Evolutionary conservation across 2,888 invertebrate species (phyloP), one percentile per base, ranked within the genome.

Genomic region (Drosophila mimetica): DNA sequence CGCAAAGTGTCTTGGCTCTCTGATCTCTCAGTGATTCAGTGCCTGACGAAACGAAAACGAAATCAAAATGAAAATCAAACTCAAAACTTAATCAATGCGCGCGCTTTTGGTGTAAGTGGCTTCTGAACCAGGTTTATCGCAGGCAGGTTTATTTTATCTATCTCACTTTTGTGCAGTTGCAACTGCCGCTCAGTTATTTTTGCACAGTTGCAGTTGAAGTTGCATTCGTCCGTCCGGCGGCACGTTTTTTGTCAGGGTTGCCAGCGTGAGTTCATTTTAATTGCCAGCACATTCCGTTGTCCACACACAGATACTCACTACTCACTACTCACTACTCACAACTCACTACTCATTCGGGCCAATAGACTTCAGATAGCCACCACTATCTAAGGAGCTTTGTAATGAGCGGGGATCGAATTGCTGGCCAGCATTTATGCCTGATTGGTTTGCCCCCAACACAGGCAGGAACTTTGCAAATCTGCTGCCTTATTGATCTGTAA

Each of bases 221-320:
- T 46, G 42, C 46, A 11, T 52, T 73, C 64, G 66, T 34, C 77
- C 54, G 67, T 55, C 46, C 39, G 73, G 65, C 61, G 55, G 55
- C 55, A 55, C 55, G 55, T 57, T 57, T 57, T 55, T 57, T 51
- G 67, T 67, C 55, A n/a, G 52, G 58, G 50, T 59, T 61, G 75
- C 72, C 67, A 84, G 84, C 86, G 77, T 83, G 84, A 86, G 86
- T 84, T 84, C 83, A 83, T 83, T 84, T 84, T 86, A 84, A 84
- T 84, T 86, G 84, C 79, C 74, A 83, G 47, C 54, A 47, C 83
- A 83, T 83, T 83, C 82, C 83, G 65, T 48, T 64, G 57, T 54
- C 47, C 47, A 30, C 37, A 42, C 34, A 34, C 52, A 44, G 32
- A 42, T 14, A 28, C 20, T 34, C 48, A 34, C 32, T 9, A 46